phyloP scores from a whole-genome alignment of 2,113 vertebrate genomes.

The Cebus imitator region DNA sequence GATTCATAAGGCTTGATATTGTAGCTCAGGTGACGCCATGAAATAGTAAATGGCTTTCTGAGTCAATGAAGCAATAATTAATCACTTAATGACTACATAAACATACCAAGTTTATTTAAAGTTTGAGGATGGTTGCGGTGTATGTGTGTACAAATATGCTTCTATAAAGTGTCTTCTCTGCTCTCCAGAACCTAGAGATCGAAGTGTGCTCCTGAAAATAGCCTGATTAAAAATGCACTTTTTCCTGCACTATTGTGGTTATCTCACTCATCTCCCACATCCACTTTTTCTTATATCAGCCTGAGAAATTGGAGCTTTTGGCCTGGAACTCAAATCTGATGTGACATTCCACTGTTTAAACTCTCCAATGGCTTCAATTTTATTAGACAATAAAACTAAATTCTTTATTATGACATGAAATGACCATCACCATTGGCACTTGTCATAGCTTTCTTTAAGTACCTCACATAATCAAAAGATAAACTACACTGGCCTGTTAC shows the following conservation, averaged over 20 bases:
- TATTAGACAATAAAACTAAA: not conserved
- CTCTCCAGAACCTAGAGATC: not conserved
- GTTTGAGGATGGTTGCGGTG: not conserved
- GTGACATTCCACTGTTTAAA: not conserved
- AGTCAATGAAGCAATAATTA: constrained; percentile 19
- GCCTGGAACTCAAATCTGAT: not conserved
- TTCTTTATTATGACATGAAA: not conserved
- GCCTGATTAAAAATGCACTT: not conserved
- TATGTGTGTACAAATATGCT: not conserved
- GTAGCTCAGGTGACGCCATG: not conserved
- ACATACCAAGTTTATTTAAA: constrained; percentile 19
- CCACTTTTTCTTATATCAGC: not conserved
- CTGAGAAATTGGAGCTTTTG: not conserved
- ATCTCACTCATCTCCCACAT: not conserved
- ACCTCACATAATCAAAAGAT: not conserved
- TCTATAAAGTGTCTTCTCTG: not conserved
- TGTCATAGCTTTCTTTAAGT: not conserved
- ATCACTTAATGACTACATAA: not conserved
- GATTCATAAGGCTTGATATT: not conserved
- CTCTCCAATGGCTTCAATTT: not conserved
- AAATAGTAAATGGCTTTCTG: not conserved
- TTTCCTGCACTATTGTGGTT: not conserved
- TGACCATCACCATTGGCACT: not conserved
- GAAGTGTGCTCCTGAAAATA: not conserved
- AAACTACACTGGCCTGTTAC: constrained; percentile 12